Evolutionary conservation across 2,113 vertebrate species (phyloP).

Genomic region (Arenaria interpres): DNA sequence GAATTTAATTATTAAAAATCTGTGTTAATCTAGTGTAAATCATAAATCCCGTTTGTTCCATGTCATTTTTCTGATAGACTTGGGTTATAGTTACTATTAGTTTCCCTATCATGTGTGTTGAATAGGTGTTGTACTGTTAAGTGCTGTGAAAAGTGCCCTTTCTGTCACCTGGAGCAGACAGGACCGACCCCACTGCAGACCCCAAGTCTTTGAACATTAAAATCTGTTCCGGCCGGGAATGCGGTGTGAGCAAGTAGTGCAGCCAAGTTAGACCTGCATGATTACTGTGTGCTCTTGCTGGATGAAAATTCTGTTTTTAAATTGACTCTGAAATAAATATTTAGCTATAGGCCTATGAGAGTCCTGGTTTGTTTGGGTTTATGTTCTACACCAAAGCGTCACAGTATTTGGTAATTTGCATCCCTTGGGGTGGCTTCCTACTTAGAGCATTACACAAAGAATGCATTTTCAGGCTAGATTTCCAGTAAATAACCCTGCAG

Average conservation of each 20-base stretch:
- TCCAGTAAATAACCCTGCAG: conserved; percentile 64
- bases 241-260: neutral
- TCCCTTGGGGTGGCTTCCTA: conserved; percentile 56
- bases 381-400: conserved; percentile 21
- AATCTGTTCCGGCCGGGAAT: neutral
- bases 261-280: conserved; percentile 16
- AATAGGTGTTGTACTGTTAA: neutral
- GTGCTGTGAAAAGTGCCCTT: neutral
- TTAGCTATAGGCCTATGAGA: conserved; percentile 60
- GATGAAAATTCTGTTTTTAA: conserved; percentile 20
- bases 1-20: neutral
- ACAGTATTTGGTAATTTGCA: conserved; percentile 49
- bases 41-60: neutral
- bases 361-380: conserved; percentile 66
- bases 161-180: neutral
- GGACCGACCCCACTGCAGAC: neutral
- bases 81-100: neutral
- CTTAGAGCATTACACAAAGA: conserved; percentile 52
- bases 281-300: conserved; percentile 7
- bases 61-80: neutral
- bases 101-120: neutral
- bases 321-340: conserved; percentile 67
- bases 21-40: neutral
- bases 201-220: neutral
- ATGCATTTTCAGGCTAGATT: conserved; percentile 57